phyloP scores from a whole-genome alignment of 2,888 invertebrate species.

The Drosophila helvetica region DNA sequence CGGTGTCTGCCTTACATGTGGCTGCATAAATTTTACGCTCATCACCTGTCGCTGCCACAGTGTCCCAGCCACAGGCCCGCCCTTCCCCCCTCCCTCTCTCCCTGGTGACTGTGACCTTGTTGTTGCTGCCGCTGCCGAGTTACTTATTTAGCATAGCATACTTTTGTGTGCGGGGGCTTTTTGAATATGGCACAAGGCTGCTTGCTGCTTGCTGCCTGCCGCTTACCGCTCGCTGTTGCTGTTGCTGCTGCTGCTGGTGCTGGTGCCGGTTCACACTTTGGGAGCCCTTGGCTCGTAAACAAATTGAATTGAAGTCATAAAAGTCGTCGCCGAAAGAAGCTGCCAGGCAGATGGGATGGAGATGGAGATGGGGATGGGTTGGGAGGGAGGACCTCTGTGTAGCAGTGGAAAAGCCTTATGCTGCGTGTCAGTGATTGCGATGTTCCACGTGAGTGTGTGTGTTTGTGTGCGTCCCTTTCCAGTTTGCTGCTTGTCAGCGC shows the following conservation, averaged over 20 bases:
- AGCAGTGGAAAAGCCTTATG: constrained; percentile 43
- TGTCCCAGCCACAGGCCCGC: background rate
- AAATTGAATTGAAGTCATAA: constrained; percentile 80
- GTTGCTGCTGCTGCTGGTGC: background rate
- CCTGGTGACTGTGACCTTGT: constrained; percentile 58
- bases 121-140: constrained; percentile 56
- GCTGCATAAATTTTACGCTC: constrained; percentile 79
- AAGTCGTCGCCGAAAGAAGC: constrained; percentile 68
- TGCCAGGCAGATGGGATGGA: background rate
- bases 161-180: constrained; percentile 35
- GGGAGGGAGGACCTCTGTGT: background rate
- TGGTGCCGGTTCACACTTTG: constrained; percentile 25
- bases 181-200: constrained; percentile 49
- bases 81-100: background rate
- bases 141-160: constrained; percentile 75
- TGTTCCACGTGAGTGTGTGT: constrained; percentile 48
- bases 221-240: constrained; percentile 14
- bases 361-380: background rate
- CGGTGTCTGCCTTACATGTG: constrained; percentile 68
- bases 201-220: constrained; percentile 13
- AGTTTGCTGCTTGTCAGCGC: constrained; percentile 68
- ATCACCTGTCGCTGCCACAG: constrained; percentile 63
- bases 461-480: constrained; percentile 24
- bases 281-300: constrained; percentile 70
- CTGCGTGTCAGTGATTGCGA: constrained; percentile 77